Percentiles rank a stretch among this genome's conserved stretches.
Conservation (phyloP, 2,888 invertebrate species). For the Tetragonula carbonaria region DNA sequence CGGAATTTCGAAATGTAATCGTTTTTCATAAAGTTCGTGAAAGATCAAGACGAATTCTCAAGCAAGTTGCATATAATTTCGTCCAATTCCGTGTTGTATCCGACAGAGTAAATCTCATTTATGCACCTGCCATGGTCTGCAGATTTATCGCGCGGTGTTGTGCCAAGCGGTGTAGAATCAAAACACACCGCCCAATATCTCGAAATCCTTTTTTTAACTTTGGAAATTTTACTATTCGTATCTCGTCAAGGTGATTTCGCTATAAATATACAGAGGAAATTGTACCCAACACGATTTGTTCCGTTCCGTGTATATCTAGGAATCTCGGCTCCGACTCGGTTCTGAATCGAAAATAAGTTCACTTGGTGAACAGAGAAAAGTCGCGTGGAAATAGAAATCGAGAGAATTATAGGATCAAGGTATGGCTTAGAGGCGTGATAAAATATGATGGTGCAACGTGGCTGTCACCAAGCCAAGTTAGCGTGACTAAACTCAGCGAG, state of each 20-base stretch:
- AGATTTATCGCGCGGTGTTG: slow-evolving; percentile 23
- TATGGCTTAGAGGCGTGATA: slow-evolving; percentile 7
- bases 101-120: slow-evolving; percentile 20
- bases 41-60: background rate
- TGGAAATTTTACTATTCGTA: background rate
- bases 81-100: background rate
- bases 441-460: slow-evolving; percentile 33
- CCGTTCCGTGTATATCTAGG: background rate
- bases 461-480: slow-evolving; percentile 70
- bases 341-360: slow-evolving; percentile 5
- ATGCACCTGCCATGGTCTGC: slow-evolving; percentile 7
- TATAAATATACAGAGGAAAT: background rate
- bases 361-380: slow-evolving; percentile 8
- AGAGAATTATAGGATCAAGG: slow-evolving; percentile 44
- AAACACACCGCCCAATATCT: slow-evolving; percentile 21
- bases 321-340: background rate
- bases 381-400: slow-evolving; percentile 24
- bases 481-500: slow-evolving; percentile 64
- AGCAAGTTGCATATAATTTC: background rate
- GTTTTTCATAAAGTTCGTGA: background rate
- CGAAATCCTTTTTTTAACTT: background rate
- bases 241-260: background rate
- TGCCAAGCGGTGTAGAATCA: slow-evolving; percentile 34
- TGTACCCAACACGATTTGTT: background rate
- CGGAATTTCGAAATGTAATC: background rate